Base-by-base conservation (phyloP, 2,888 invertebrate genomes). In the Portevinia maculata region DNA sequence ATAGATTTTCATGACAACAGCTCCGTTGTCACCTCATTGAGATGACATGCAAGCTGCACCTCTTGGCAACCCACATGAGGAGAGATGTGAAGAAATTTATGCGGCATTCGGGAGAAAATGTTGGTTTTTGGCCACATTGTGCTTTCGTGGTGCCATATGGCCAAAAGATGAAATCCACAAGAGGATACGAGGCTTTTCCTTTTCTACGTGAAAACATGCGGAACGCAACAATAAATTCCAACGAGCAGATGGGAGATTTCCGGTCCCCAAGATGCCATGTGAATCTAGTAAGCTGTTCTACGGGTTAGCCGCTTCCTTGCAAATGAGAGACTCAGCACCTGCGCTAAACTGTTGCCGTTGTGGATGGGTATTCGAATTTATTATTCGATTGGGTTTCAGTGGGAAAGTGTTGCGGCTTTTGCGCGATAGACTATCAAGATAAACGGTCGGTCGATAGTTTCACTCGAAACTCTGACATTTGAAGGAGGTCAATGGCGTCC, bases 21-120 rank as follows among this genome's bases (percentile, higher is more conserved):
- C 70, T 11, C 53, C 60, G 69, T 81, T 81, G 75, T 81, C 79
- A 75, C 79, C 79, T 59, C 75, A 70, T 70, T 53, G 48, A 60
- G 17, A 24, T 24, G 17, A 19, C 50, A 67, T 59, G 37, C 44
- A 32, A 30, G 65, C 67, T 67, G 79, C 79, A 81, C 79, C 79
- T 81, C 37, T 53, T 34, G 48, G 50, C 62, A 46, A 67, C 32
- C 24, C 24, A 11, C 60, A 59, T 19, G 34, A n/a, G 28, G 39
- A n/a, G 48, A n/a, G 39, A 15, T 8, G 15, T 55, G 60, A 30
- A 28, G 9, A 70, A 70, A 70, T 70, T 39, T 69, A 69, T 76
- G 53, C 69, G 30, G 67, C 32, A 41, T 17, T 32, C 34, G 64
- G 73, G 59, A 65, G 79, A 73, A 65, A 44, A 60, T 24, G 59